Percentiles rank a stretch among this genome's conserved stretches.
Conservation (phyloP, 2,113 vertebrate genomes). For the Ciconia maguari region DNA sequence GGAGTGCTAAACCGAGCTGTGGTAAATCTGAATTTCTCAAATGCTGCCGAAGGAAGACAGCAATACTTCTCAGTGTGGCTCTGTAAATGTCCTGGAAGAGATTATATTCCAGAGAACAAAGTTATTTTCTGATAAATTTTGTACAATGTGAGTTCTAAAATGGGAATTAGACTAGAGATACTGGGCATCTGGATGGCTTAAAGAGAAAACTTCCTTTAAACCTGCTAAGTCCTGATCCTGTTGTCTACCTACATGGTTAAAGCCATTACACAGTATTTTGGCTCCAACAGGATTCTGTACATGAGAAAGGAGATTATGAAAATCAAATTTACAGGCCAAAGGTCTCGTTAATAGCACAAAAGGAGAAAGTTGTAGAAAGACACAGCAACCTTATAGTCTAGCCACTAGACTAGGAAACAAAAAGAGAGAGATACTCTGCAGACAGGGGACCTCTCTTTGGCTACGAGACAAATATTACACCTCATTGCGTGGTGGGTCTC, state of each 20-base stretch:
- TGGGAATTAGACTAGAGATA: neutral
- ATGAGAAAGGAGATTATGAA: neutral
- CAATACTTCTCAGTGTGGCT: neutral
- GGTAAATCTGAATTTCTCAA: neutral
- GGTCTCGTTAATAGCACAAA: neutral
- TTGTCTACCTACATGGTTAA: neutral
- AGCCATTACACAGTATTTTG: neutral
- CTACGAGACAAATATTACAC: accelerated
- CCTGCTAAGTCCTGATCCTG: neutral
- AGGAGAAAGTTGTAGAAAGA: neutral
- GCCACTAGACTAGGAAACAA: no score
- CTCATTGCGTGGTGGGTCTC: neutral
- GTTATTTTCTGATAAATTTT: neutral
- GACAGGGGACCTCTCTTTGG: neutral
- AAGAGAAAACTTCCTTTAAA: neutral
- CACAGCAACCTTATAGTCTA: neutral
- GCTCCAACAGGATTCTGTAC: neutral
- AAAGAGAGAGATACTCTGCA: neutral
- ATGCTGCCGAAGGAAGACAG: neutral
- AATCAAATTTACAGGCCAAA: neutral
- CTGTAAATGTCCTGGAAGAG: neutral
- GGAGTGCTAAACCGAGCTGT: neutral
- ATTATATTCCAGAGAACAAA: neutral
- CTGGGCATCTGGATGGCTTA: neutral
- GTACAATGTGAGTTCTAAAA: neutral